Percentiles rank a stretch among this genome's conserved stretches.
Conservation (phyloP, 2,797 vertebrate genomes). For the Notoglanidium macrostoma region DNA sequence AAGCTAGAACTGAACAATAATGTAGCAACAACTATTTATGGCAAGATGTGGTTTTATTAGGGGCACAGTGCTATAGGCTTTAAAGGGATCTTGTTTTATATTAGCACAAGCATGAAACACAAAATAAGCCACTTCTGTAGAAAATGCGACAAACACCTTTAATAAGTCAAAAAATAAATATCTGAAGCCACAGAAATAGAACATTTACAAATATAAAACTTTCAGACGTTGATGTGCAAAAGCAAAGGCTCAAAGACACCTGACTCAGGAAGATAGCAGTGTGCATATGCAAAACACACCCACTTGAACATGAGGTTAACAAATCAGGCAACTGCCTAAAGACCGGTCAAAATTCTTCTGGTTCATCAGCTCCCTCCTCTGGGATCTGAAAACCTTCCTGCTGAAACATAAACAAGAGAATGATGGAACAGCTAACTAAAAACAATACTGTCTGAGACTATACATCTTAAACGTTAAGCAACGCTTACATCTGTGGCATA, state of each 20-base stretch:
- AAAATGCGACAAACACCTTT: conserved; percentile 43
- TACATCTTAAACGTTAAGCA: not conserved
- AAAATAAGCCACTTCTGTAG: not conserved
- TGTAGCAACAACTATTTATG: not conserved
- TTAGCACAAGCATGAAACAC: not conserved
- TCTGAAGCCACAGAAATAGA: conserved; percentile 43
- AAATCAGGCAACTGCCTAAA: not conserved
- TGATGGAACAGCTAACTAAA: not conserved
- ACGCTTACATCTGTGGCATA: conserved; percentile 86
- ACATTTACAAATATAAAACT: conserved; percentile 53
- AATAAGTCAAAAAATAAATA: conserved; percentile 44
- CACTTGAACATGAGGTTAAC: conserved; percentile 21
- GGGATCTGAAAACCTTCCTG: conserved; percentile 88
- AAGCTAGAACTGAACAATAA: conserved; percentile 23
- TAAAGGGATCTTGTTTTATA: not conserved
- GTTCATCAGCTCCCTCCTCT: conserved; percentile 79
- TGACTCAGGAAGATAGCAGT: conserved; percentile 6
- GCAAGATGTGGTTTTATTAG: not conserved
- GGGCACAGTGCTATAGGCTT: not conserved
- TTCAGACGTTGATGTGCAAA: conserved; percentile 47
- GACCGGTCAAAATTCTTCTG: conserved; percentile 81
- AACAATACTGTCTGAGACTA: not conserved
- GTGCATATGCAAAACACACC: conserved; percentile 6
- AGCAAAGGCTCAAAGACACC: conserved; percentile 33
- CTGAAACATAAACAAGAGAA: not conserved